These are phyloP conservation scores for Zaprionus camerounensis DNA, from an alignment of 1,140 invertebrate genomes.

Conservation along the genomic window DNA sequence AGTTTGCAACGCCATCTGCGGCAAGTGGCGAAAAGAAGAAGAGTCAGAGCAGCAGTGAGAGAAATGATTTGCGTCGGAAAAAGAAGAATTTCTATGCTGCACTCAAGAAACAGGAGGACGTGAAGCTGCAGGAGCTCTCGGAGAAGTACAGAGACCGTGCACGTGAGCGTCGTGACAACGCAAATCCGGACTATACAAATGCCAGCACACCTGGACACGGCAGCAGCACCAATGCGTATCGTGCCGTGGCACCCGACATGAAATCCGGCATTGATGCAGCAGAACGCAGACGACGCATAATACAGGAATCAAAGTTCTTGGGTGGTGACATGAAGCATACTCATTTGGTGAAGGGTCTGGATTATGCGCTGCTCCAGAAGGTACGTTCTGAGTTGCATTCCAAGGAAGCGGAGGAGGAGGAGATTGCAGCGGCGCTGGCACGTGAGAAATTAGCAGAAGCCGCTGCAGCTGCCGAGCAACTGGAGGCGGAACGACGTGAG, in stretches of 20 bases:
- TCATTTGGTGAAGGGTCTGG: conserved; percentile 99
- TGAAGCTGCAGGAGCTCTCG: conserved; percentile 97
- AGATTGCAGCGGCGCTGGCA: conserved; percentile 93
- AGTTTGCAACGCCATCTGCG: conserved; percentile 70
- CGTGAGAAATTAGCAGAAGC: conserved; percentile 89
- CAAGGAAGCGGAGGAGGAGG: conserved; percentile 91
- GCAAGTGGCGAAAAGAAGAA: conserved; percentile 85
- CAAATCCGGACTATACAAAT: conserved; percentile 92
- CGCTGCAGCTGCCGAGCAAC: conserved; percentile 88
- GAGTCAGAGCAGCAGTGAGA: conserved; percentile 85
- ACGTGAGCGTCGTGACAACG: conserved; percentile 95
- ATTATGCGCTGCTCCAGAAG: conserved; percentile 99
- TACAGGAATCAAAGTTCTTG: conserved; percentile 99
- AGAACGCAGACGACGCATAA: conserved; percentile 97
- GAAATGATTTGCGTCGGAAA: conserved; percentile 90
- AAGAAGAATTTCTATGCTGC: conserved; percentile 97
- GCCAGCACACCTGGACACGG: conserved; percentile 88
- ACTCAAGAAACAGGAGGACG: conserved; percentile 97
- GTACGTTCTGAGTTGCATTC: conserved; percentile 93
- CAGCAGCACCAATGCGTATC: conserved; percentile 91
- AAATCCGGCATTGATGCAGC: conserved; percentile 97
- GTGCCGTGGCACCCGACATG: conserved; percentile 97
- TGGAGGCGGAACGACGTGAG: conserved; percentile 71
- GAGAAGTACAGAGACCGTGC: conserved; percentile 98
- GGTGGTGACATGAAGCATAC: conserved; percentile 99